These are phyloP conservation scores for Scarus forsteni DNA, from an alignment of 2,797 vertebrate genomes.

Conservation along the genomic window DNA sequence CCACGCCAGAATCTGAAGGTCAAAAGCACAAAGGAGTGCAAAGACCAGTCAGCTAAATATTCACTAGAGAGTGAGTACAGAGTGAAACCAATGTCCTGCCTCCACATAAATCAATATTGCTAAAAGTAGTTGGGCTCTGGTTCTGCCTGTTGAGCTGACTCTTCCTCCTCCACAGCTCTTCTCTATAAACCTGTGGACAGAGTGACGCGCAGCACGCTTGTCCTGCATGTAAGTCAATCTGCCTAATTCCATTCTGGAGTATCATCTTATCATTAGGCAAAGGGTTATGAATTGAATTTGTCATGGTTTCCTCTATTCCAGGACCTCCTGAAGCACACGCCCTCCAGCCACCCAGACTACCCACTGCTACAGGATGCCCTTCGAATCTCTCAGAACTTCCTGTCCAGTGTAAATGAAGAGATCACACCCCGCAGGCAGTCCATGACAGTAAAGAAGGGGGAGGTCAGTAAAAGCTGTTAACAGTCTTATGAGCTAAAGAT, in stretches of 20 bases:
- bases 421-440: conserved; percentile 97
- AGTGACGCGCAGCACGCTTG: conserved; percentile 97
- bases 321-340: conserved; percentile 98
- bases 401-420: conserved; percentile 98
- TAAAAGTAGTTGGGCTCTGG: conserved; percentile 36
- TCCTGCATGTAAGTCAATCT: conserved; percentile 92
- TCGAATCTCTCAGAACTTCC: conserved; percentile 98
- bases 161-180: conserved; percentile 85
- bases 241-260: not conserved
- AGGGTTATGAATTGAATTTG: not conserved
- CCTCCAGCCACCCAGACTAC: conserved; percentile 91
- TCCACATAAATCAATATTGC: conserved; percentile 43
- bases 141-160: conserved; percentile 40
- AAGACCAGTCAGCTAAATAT: conserved; percentile 92
- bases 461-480: conserved; percentile 85
- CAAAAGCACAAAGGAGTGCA: conserved; percentile 93
- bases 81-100: conserved; percentile 29
- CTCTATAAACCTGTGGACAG: conserved; percentile 98
- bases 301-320: conserved; percentile 56
- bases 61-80: conserved; percentile 94
- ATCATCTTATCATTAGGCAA: not conserved
- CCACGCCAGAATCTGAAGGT: conserved; percentile 91
- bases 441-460: conserved; percentile 98
- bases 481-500: not conserved
- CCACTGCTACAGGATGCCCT: conserved; percentile 93